phyloP scores from a whole-genome alignment of 2,888 invertebrate genomes.

The Callimorpha dominula region DNA sequence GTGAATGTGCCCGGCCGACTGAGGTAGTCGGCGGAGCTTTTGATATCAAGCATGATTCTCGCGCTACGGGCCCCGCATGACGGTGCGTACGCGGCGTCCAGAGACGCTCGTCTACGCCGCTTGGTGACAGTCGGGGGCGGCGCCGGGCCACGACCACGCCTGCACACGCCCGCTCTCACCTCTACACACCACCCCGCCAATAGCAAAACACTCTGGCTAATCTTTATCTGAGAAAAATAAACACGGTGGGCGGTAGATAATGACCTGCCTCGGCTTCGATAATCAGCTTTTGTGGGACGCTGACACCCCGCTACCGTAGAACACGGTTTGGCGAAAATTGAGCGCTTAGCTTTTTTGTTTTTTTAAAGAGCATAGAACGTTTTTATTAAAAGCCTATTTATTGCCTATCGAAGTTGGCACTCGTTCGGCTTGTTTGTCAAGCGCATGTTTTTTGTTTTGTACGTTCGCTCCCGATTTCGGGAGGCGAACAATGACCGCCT shows the following conservation, averaged over 20 bases:
- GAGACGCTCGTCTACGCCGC: constrained; percentile 30
- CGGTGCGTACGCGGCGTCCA: constrained; percentile 66
- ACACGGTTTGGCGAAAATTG: constrained; percentile 80
- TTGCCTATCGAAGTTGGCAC: constrained; percentile 62
- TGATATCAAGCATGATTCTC: constrained; percentile 94
- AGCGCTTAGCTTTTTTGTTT: constrained; percentile 60
- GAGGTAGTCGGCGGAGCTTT: constrained; percentile 96
- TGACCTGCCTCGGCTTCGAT: constrained; percentile 78
- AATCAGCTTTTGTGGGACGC: constrained; percentile 84
- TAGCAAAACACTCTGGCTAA: constrained; percentile 82
- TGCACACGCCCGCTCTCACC: constrained; percentile 66
- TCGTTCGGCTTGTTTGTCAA: constrained; percentile 69
- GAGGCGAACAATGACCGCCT: constrained; percentile 58
- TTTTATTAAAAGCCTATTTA: constrained; percentile 66
- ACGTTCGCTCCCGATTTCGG: constrained; percentile 49
- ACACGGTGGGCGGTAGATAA: constrained; percentile 85
- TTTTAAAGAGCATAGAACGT: constrained; percentile 54
- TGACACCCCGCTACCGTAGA: constrained; percentile 71
- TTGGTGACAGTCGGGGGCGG: constrained; percentile 36
- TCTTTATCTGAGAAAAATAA: constrained; percentile 87
- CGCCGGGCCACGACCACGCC: constrained; percentile 65
- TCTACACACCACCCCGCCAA: constrained; percentile 74
- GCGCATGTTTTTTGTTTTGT: constrained; percentile 65
- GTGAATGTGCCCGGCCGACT: constrained; percentile 96
- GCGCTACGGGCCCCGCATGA: constrained; percentile 68